These are phyloP conservation scores for Malurus cyaneus DNA, from an alignment of 2,113 vertebrate genomes.

Conservation along the genomic window DNA sequence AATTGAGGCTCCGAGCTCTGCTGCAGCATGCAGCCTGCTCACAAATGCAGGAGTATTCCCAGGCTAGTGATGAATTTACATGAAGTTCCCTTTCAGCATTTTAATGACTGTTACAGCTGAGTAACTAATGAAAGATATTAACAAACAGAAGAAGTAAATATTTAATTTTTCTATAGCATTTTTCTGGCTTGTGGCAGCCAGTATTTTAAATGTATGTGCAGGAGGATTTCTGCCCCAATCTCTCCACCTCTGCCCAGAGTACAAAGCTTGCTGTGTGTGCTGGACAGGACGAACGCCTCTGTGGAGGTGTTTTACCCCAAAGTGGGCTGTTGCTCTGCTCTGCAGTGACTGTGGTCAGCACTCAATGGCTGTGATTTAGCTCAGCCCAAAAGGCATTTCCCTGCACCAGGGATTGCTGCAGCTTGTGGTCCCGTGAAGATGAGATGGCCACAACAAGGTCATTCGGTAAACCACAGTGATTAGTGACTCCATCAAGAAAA, in stretches of 20 bases:
- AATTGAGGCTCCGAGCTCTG: conserved; percentile 61
- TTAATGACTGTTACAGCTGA: conserved; percentile 70
- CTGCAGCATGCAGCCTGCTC: conserved; percentile 56
- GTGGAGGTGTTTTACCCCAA: not conserved
- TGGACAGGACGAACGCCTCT: not conserved
- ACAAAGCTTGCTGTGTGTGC: not conserved
- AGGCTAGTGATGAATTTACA: conserved; percentile 76
- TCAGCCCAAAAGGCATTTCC: not conserved
- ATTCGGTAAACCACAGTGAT: conserved; percentile 47
- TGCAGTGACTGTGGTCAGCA: not conserved
- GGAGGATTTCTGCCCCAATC: not conserved
- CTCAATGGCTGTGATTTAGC: not conserved
- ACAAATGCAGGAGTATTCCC: conserved; percentile 68
- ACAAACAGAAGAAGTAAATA: conserved; percentile 77
- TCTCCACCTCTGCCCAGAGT: not conserved
- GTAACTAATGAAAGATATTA: conserved; percentile 75
- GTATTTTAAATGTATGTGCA: not conserved
- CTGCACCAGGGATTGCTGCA: not conserved
- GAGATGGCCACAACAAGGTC: conserved; percentile 53
- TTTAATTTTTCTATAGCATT: conserved; percentile 70
- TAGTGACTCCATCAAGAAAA: conserved; percentile 56
- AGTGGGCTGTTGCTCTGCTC: not conserved
- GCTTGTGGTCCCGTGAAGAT: conserved; percentile 14
- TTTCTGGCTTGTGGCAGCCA: conserved; percentile 38
- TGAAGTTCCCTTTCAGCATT: conserved; percentile 74